Base-by-base conservation (phyloP, 2,113 vertebrate genomes). In the Labeo catla region DNA sequence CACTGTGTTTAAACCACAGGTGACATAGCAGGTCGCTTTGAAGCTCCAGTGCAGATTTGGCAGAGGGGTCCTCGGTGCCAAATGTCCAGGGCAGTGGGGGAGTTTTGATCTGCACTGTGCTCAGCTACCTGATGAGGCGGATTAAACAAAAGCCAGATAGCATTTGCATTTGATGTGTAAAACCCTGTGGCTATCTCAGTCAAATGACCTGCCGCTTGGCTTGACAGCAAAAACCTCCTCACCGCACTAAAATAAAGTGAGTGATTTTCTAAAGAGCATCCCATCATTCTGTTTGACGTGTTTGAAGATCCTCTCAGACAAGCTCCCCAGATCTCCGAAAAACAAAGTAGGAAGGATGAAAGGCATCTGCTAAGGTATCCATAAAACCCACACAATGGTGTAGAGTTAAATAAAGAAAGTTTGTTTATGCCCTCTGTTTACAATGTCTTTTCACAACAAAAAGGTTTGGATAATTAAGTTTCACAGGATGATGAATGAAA, bases 91-190 rank as follows among this genome's bases (percentile, higher is more conserved):
- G 89, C 61, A 83, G 88, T 84, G 87, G 91, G 84, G 86, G 90
- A 89, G 74, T 83, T 91, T 90, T 88, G 92, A 91, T 92, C 89
- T 50, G 88, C 91, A 91, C 88, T 89, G 57, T 84, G 81, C 89
- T 76, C 85, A 84, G 87, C 90, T 92, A 93, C 92, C 92, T 93
- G 91, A 92, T 87, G 87, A 88, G 92, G 88, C 85, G 89, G 92
- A 93, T 94, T 93, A 92, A 91, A 91, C 61, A 80, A 87, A 90
- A 91, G 73, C 89, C 76, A 92, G 92, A 91, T 90, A 89, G 89
- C 89, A 90, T 92, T 94, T 92, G 89, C 89, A 91, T 88, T 88
- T 87, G 85, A 84, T 88, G 89, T 80, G 80, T 85, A 91, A 86
- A 88, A 90, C 78, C 68, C 84, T 50, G 23, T 81, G 54, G 88